A percentile compares a stretch with the other conserved stretches of the same genome.
These are phyloP conservation scores for Drosophila paranaensis DNA, from an alignment of 2,888 invertebrate genomes.

Conservation along the genomic window DNA sequence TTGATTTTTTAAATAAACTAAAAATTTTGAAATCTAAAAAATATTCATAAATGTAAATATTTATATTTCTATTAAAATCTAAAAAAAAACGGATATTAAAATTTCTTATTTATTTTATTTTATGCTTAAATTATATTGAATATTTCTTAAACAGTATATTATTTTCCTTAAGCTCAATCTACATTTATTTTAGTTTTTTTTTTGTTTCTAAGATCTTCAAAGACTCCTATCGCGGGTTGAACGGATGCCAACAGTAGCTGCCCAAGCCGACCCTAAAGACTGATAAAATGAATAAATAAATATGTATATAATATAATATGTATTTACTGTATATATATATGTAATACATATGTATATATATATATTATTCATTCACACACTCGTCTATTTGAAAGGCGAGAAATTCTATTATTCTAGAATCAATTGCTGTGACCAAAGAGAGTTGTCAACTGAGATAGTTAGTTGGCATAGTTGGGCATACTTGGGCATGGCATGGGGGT, in stretches of 20 bases:
- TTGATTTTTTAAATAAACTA: no score
- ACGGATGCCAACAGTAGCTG: constrained; percentile 43
- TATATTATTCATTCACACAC: not conserved
- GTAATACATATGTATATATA: not conserved
- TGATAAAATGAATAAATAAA: constrained; percentile 34
- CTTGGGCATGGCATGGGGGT: constrained; percentile 12
- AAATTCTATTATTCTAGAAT: constrained; percentile 10
- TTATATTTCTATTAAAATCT: not conserved
- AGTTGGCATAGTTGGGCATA: constrained; percentile 4
- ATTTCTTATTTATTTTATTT: no score
- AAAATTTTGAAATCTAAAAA: not conserved
- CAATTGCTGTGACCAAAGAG: not conserved
- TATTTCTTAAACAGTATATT: not conserved
- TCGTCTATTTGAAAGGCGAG: constrained; percentile 4
- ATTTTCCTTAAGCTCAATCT: not conserved
- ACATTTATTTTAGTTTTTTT: not conserved
- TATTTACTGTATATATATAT: not conserved
- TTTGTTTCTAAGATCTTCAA: constrained; percentile 14
- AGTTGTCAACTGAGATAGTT: constrained; percentile 21
- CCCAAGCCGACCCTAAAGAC: constrained; percentile 33
- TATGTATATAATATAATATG: constrained; percentile 3
- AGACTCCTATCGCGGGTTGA: constrained; percentile 20
- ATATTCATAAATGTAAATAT: not conserved
- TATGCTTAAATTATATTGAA: not conserved
- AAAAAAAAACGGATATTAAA: no score